Percentiles rank a stretch among this genome's conserved stretches.
Evolutionary conservation across 2,113 vertebrate genomes (phyloP).

Genomic region (Hydrochoerus hydrochaeris): DNA sequence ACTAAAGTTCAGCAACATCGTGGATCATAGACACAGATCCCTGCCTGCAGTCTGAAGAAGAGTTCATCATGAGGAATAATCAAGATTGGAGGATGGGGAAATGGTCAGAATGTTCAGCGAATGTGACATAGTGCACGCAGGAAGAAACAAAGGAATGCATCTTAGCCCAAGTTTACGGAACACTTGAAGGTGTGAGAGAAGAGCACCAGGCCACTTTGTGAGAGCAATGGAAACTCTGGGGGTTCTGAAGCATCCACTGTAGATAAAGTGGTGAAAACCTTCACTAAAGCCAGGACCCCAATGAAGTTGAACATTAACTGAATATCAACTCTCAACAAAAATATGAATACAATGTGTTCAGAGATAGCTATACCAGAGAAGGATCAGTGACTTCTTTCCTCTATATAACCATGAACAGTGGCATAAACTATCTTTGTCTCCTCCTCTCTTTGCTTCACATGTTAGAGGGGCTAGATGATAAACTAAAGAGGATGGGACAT

Average conservation of each 20-base stretch:
- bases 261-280: neutral
- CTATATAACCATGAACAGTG: neutral
- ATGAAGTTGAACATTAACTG: neutral
- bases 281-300: neutral
- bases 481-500: neutral
- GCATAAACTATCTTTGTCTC: neutral
- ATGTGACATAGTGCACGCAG: neutral
- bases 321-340: neutral
- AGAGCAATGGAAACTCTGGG: neutral
- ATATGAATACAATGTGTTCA: neutral
- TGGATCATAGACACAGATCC: neutral
- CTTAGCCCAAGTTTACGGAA: neutral
- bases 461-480: neutral
- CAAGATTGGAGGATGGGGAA: neutral
- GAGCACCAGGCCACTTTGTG: neutral
- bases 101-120: neutral
- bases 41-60: neutral
- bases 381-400: too few species aligned
- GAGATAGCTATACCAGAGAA: neutral
- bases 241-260: neutral
- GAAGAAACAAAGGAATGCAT: neutral
- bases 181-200: neutral
- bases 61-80: neutral
- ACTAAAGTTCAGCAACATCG: neutral
- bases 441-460: neutral